These are phyloP conservation scores for Brachyptera putata DNA, from an alignment of 2,888 invertebrate species.

Conservation along the genomic window DNA sequence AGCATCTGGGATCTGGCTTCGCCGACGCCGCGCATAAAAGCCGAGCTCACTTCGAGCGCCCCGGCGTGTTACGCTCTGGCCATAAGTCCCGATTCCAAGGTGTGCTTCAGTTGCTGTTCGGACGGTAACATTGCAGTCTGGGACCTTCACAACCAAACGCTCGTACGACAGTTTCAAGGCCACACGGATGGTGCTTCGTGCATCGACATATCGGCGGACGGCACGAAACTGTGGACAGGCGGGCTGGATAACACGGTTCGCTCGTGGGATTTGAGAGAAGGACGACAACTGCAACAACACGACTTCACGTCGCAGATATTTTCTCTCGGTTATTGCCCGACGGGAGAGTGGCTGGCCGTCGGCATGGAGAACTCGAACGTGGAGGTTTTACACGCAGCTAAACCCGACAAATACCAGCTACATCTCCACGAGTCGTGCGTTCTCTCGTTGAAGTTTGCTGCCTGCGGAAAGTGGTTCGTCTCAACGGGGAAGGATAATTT, in stretches of 20 bases:
- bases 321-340: slow-evolving; percentile 87
- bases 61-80: slow-evolving; percentile 98
- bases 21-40: slow-evolving; percentile 87
- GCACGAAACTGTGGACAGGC: slow-evolving; percentile 85
- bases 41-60: slow-evolving; percentile 83
- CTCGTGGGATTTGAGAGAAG: slow-evolving; percentile 93
- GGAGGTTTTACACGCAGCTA: slow-evolving; percentile 80
- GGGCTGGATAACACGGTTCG: slow-evolving; percentile 95
- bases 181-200: slow-evolving; percentile 98
- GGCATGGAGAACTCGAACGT: slow-evolving; percentile 98
- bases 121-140: slow-evolving; percentile 98
- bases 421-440: slow-evolving; percentile 97
- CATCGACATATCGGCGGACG: slow-evolving; percentile 94
- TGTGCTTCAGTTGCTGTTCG: slow-evolving; percentile 96
- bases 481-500: slow-evolving; percentile 98
- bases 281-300: slow-evolving; percentile 89
- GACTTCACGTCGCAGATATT: slow-evolving; percentile 91
- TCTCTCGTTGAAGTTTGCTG: slow-evolving; percentile 89
- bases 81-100: slow-evolving; percentile 94
- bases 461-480: slow-evolving; percentile 97
- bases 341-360: slow-evolving; percentile 95
- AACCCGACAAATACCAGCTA: slow-evolving; percentile 93
- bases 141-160: slow-evolving; percentile 86
- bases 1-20: slow-evolving; percentile 94
- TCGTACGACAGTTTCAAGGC: slow-evolving; percentile 90